These are phyloP conservation scores for Onychomys arenicola DNA, from an alignment of 2,797 vertebrate species.

Conservation along the genomic window DNA sequence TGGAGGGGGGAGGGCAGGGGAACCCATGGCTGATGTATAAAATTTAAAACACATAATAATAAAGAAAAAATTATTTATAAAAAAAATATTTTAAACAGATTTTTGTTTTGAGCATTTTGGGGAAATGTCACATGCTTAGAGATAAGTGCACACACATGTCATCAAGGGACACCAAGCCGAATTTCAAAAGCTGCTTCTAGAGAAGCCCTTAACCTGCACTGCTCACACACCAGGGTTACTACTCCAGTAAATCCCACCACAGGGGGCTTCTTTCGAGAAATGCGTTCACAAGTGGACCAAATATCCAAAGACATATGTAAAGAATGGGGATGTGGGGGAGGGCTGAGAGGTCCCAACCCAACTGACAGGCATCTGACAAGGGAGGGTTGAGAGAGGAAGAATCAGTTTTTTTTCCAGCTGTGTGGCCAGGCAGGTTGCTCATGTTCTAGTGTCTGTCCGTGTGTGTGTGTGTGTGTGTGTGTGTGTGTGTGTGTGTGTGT, in stretches of 20 bases:
- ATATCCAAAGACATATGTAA: neutral
- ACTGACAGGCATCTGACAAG: neutral
- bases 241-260: neutral
- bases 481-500: too few relatives aligned
- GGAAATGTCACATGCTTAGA: neutral
- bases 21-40: too few relatives aligned
- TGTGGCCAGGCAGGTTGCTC: neutral
- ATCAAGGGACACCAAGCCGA: neutral
- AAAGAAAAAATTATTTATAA: too few relatives aligned
- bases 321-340: neutral
- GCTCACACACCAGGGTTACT: neutral
- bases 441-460: neutral
- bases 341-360: too few relatives aligned
- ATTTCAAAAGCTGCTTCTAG: neutral
- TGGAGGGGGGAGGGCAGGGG: too few relatives aligned
- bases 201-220: neutral
- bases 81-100: neutral
- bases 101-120: slow-evolving; percentile 3
- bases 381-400: neutral
- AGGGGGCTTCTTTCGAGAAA: neutral
- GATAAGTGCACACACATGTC: neutral
- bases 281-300: neutral
- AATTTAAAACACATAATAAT: too few relatives aligned
- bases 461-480: neutral
- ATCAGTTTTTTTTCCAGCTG: neutral